Evolutionary conservation across 2,888 invertebrate genomes (phyloP).

Genomic region (Diaprepes abbreviatus): DNA sequence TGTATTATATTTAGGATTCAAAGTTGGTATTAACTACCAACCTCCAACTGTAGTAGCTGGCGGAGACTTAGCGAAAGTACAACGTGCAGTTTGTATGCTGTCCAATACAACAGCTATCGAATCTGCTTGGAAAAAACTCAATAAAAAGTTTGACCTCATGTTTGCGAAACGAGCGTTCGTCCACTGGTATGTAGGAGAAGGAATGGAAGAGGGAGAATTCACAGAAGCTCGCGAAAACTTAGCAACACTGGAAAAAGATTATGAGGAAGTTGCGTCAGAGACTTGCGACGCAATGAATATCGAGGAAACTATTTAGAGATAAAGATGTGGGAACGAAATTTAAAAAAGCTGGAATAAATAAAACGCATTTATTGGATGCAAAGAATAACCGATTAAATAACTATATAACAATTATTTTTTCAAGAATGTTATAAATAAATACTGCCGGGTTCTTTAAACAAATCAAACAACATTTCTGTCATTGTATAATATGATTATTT

Average conservation of each 20-base stretch:
- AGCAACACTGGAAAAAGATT: conserved; percentile 80
- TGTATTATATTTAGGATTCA: conserved; percentile 72
- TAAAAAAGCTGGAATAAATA: too few species aligned
- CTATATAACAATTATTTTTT: too few species aligned
- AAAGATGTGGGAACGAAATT: too few species aligned
- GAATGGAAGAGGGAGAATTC: conserved; percentile 89
- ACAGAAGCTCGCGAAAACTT: conserved; percentile 85
- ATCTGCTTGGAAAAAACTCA: conserved; percentile 90
- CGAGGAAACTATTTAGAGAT: conserved; percentile 5
- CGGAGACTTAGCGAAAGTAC: conserved; percentile 85
- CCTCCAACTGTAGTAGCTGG: conserved; percentile 83
- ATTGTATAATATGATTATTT: neutral
- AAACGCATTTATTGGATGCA: too few species aligned
- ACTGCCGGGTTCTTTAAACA: neutral
- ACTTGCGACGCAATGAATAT: conserved; percentile 57
- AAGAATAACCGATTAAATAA: too few species aligned
- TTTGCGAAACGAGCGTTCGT: conserved; percentile 94
- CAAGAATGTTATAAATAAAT: too few species aligned
- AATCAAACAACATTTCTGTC: conserved; percentile 2
- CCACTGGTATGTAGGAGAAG: conserved; percentile 86
- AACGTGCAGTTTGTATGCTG: conserved; percentile 90
- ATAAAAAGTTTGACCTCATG: conserved; percentile 96
- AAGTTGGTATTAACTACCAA: conserved; percentile 74
- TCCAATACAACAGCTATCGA: conserved; percentile 93
- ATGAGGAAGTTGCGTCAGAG: conserved; percentile 82